These are phyloP conservation scores for Antrozous pallidus DNA, from an alignment of 2,797 vertebrate genomes.

Conservation along the genomic window DNA sequence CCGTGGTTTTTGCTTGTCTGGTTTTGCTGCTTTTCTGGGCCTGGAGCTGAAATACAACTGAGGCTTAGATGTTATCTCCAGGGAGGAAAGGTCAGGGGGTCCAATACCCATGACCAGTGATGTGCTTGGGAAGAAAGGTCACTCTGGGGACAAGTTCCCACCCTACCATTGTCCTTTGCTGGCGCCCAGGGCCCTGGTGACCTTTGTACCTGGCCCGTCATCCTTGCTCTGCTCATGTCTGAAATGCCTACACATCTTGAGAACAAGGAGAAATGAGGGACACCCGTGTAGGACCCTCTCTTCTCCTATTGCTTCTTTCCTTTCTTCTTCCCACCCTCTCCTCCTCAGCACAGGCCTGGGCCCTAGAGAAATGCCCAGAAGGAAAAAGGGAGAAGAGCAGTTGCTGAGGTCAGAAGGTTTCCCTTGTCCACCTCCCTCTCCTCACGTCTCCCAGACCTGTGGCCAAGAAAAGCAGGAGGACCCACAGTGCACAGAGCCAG, in stretches of 20 bases:
- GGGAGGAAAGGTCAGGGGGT: background rate
- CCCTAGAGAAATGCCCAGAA: background rate
- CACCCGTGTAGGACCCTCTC: rapidly evolving
- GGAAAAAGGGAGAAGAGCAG: background rate
- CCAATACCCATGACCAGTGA: too few relatives aligned
- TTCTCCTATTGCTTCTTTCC: background rate
- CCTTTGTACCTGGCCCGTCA: background rate
- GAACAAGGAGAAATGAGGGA: background rate
- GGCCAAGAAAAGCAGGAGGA: background rate
- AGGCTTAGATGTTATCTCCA: background rate
- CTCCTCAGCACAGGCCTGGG: background rate
- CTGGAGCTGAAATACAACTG: background rate
- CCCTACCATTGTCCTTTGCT: background rate
- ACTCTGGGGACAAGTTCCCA: background rate
- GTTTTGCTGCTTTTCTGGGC: background rate
- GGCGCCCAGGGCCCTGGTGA: background rate
- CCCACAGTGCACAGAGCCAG: background rate
- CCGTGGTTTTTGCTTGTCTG: background rate
- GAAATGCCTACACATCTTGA: background rate
- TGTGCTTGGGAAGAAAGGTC: background rate
- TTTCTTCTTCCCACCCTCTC: background rate
- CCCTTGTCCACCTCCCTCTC: background rate
- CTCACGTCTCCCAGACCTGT: background rate
- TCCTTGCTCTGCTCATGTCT: background rate
- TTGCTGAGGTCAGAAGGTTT: background rate